Percentiles rank a stretch among this genome's conserved stretches.
Evolutionary conservation across 2,113 vertebrate species (phyloP).

Genomic region (Mungos mungo): DNA sequence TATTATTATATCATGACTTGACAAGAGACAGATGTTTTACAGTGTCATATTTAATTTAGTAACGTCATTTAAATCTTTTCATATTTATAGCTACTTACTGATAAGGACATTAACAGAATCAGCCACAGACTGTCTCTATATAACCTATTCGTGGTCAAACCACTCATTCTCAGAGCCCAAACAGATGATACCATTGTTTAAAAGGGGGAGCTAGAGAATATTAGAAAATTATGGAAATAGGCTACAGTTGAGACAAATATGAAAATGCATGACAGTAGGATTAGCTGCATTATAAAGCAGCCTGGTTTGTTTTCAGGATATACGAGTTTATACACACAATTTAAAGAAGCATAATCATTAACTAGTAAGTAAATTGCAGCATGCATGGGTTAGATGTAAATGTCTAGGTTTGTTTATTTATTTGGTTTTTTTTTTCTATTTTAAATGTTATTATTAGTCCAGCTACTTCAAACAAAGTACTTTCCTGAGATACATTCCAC

Average conservation of each 20-base stretch:
- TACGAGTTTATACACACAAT: not conserved
- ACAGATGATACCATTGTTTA: not conserved
- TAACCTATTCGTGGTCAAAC: constrained; percentile 51
- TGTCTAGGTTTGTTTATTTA: not conserved
- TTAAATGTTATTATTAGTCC: not conserved
- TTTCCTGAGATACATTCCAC: not conserved
- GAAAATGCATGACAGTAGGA: not conserved
- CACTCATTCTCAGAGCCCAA: not conserved
- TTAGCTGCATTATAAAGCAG: constrained; percentile 16
- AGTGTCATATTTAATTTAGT: constrained; percentile 82
- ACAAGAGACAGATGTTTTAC: constrained; percentile 75
- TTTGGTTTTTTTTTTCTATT: not conserved
- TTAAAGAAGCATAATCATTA: constrained; percentile 28
- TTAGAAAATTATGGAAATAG: not conserved
- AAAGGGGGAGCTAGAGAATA: not conserved
- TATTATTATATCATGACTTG: constrained; percentile 78
- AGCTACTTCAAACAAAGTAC: not conserved
- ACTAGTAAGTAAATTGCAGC: not conserved
- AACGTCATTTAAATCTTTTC: constrained; percentile 75
- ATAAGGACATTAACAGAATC: constrained; percentile 76
- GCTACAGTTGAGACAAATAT: not conserved
- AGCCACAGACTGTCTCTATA: constrained; percentile 67
- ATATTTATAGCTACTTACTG: constrained; percentile 77
- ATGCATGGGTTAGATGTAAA: not conserved
- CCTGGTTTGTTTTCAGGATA: not conserved